A percentile compares a stretch with the other conserved stretches of the same genome.
Conservation (phyloP, 2,888 invertebrate species). For the Platynereis dumerilii region DNA sequence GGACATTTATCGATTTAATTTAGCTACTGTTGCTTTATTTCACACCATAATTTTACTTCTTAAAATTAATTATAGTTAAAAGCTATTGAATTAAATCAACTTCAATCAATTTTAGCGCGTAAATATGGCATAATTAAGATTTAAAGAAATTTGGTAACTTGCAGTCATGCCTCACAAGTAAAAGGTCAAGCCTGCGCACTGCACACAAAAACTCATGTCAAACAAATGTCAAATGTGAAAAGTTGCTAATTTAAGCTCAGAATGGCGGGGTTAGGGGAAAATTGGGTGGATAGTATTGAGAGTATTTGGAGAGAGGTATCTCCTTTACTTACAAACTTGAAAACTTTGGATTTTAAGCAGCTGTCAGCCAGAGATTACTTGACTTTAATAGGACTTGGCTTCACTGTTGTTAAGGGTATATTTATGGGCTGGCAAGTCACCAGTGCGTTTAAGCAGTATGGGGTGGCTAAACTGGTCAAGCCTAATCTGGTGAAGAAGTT, state of each 20-base stretch:
- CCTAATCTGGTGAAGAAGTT: background rate
- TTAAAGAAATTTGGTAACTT: no score
- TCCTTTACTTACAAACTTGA: background rate
- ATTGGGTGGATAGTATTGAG: background rate
- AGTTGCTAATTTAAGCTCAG: background rate
- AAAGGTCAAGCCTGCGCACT: no score
- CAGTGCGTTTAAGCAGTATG: background rate
- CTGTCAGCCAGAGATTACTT: background rate
- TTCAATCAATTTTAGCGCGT: no score
- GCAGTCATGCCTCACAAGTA: no score
- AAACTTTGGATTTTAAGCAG: constrained; percentile 6
- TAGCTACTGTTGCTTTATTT: no score
- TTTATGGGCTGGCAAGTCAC: constrained; percentile 3
- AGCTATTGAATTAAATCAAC: no score
- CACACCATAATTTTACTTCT: no score
- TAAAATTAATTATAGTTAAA: no score
- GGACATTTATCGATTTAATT: no score
- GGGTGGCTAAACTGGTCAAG: background rate
- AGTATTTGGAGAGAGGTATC: background rate
- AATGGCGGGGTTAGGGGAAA: constrained; percentile 4
- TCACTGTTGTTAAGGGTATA: constrained; percentile 1
- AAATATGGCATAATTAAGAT: no score
- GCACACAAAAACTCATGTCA: no score
- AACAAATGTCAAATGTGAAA: no score
- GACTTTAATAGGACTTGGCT: constrained; percentile 2